Evolutionary conservation across 2,797 vertebrate genomes (phyloP), one percentile per base, ranked within the genome.

Genomic region (Karalla daura): DNA sequence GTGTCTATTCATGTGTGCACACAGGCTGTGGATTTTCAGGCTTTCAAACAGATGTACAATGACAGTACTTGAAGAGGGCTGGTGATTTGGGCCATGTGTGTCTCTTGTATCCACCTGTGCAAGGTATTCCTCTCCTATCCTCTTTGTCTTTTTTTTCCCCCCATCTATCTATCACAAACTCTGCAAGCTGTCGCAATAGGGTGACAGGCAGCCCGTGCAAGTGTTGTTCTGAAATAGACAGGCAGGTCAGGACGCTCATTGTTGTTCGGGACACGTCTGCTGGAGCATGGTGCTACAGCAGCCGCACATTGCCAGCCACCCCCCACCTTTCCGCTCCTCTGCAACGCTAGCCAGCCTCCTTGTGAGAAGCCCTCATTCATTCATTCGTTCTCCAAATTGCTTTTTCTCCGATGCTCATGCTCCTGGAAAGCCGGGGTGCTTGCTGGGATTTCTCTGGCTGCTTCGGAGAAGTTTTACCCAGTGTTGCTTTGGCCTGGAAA

Each of bases 121-220:
- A 36, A 67, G 64, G 73, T 74, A 70, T 84, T 81, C 71, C 66
- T 79, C 54, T 63, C 41, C 58, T 67, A 43, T 72, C 18, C 37
- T 52, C 80, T 73, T 83, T 77, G 25, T 63, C 63, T 78, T 51
- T 40, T 73, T 76, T 76, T 87, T 78, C 66, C 50, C 46, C 58
- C 62, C 56, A 87, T 88, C 83, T 69, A 88, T 91, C 86, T 70
- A 89, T 94, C 90, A 91, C 74, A 83, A 85, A 85, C 80, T 73
- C 76, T 54, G 77, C 86, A 88, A 89, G 85, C 85, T 89, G 86
- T 80, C 74, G 60, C 70, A 17, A 33, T 8, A 15, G 78, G 78
- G 81, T 81, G 88, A 92, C 88, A 89, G 85, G 77, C 74, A 58
- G 81, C 63, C 71, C 44, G 21, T 70, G 71, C 52, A n/a, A 61